Conservation (phyloP, 1,140 invertebrate genomes). For the Procambarus virginalis region DNA sequence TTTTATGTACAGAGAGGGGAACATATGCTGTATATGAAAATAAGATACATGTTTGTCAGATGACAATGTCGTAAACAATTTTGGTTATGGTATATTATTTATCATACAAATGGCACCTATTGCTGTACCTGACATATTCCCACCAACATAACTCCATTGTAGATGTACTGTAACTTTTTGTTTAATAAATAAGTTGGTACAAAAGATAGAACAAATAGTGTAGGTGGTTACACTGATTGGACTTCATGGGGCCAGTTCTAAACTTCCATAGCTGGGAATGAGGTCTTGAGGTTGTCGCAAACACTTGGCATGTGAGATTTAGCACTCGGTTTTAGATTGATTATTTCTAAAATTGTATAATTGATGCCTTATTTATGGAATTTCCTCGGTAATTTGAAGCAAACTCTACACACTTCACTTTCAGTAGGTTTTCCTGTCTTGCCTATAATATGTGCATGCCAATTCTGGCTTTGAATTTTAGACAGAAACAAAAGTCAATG, state of each 20-base stretch:
- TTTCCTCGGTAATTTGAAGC: not conserved
- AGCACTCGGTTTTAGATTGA: not conserved
- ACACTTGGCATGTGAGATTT: not conserved
- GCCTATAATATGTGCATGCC: too few relatives aligned
- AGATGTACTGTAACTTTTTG: not conserved
- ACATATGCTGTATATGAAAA: not conserved
- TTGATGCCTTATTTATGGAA: not conserved
- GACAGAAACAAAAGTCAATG: too few relatives aligned
- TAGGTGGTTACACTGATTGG: too few relatives aligned
- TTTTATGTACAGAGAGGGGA: slow-evolving; percentile 3
- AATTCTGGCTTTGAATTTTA: too few relatives aligned
- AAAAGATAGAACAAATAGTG: too few relatives aligned
- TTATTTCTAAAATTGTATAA: not conserved
- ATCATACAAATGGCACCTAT: slow-evolving; percentile 2
- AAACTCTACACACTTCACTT: not conserved
- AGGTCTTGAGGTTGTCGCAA: too few relatives aligned
- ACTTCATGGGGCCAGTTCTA: too few relatives aligned
- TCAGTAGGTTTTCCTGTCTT: not conserved
- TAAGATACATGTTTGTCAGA: not conserved
- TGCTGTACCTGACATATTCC: slow-evolving; percentile 27
- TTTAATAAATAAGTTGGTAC: not conserved
- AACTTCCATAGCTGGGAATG: too few relatives aligned
- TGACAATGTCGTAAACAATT: not conserved
- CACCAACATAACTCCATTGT: slow-evolving; percentile 15
- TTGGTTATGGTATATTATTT: not conserved